Evolutionary conservation across 1,140 invertebrate genomes (phyloP).

Genomic region (Listronotus bonariensis): DNA sequence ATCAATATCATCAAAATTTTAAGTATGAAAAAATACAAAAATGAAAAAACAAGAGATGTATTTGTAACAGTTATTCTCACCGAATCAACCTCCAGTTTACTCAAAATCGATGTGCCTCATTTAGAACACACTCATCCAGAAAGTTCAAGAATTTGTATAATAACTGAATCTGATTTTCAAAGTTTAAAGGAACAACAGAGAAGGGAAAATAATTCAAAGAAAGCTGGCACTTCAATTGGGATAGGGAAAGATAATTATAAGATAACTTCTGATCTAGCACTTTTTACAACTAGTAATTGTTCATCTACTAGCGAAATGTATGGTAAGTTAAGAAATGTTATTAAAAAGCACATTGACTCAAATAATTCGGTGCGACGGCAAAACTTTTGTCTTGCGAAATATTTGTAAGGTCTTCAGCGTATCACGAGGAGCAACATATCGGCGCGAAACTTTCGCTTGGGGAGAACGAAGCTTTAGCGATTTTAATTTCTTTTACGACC

Average conservation of each 20-base stretch:
- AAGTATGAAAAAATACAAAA: slow-evolving; percentile 27
- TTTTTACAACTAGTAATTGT: slow-evolving; percentile 39
- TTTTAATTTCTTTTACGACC: no score
- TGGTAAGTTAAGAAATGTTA: slow-evolving; percentile 29
- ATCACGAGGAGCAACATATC: no score
- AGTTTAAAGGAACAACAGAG: slow-evolving; percentile 3
- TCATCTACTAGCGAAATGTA: slow-evolving; percentile 37
- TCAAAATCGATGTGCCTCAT: slow-evolving; percentile 44
- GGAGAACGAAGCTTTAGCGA: no score
- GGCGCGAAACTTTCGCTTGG: no score
- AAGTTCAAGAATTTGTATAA: slow-evolving; percentile 36
- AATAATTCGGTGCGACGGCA: no score
- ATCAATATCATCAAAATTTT: slow-evolving; percentile 18
- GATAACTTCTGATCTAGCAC: slow-evolving; percentile 30
- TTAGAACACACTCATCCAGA: slow-evolving; percentile 42
- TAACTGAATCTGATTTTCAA: slow-evolving; percentile 30
- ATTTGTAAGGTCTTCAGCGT: no score
- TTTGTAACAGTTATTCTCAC: slow-evolving; percentile 48
- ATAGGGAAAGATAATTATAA: slow-evolving; percentile 6
- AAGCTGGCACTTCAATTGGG: slow-evolving; percentile 5
- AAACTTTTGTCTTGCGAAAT: no score
- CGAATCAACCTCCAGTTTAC: slow-evolving; percentile 48
- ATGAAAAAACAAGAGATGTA: slow-evolving; percentile 49
- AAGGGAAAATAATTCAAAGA: slow-evolving; percentile 10
- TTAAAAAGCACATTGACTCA: no score